phyloP scores from a whole-genome alignment of 2,888 invertebrate species.

The Nineta flava region DNA sequence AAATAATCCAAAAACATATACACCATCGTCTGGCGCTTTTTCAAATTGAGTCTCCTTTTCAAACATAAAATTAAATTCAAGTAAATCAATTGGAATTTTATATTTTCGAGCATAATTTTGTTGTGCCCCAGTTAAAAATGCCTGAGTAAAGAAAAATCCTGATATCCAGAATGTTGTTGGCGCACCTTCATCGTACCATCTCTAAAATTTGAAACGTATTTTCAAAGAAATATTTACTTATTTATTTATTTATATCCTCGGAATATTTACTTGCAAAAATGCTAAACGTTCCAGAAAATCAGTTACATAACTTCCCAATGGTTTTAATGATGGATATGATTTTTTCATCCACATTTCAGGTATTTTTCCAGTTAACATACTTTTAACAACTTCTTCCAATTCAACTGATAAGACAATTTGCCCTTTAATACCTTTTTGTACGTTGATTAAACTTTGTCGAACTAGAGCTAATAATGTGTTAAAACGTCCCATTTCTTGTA shows the following conservation, averaged over 20 bases:
- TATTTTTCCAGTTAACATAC: conserved; percentile 69
- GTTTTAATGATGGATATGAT: conserved; percentile 86
- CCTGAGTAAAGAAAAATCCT: conserved; percentile 91
- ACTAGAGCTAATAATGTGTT: conserved; percentile 57
- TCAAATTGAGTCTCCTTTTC: conserved; percentile 26
- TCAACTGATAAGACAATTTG: conserved; percentile 62
- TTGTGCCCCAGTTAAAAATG: conserved; percentile 83
- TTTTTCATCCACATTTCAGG: conserved; percentile 70
- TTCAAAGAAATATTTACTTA: conserved; percentile 6
- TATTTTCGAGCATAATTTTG: conserved; percentile 89
- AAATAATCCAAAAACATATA: conserved; percentile 61
- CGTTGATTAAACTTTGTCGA: conserved; percentile 53
- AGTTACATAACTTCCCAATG: conserved; percentile 70
- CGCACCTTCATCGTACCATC: conserved; percentile 71
- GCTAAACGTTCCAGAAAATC: conserved; percentile 70
- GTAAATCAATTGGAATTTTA: conserved; percentile 78
- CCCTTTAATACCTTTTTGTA: conserved; percentile 83
- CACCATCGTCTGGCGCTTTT: conserved; percentile 51
- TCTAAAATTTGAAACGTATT: too few species aligned
- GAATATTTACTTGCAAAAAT: conserved; percentile 58
- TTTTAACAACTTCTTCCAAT: conserved; percentile 70
- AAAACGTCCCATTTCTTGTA: conserved; percentile 72
- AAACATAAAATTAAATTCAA: conserved; percentile 58
- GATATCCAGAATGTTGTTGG: conserved; percentile 80
- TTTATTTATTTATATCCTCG: too few species aligned